These are phyloP conservation scores for Hylia prasina DNA, from an alignment of 2,113 vertebrate genomes.

Conservation along the genomic window DNA sequence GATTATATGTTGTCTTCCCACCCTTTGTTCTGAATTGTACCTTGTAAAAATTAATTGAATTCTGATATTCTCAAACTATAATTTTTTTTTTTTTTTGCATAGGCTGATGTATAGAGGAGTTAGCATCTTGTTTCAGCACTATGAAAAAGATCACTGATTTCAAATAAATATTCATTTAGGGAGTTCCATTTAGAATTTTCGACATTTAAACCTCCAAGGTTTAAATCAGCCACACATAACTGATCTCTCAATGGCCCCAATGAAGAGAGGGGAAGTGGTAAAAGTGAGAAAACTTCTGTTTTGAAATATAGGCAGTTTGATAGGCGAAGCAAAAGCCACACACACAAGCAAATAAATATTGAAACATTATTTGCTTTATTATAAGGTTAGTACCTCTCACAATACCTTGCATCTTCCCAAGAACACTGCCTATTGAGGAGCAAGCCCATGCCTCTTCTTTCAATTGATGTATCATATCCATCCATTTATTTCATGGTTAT, in stretches of 20 bases:
- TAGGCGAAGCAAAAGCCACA: not conserved
- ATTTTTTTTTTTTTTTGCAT: not conserved
- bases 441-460: not conserved
- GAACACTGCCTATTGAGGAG: not conserved
- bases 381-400: not conserved
- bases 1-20: not conserved
- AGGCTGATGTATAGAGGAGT: not conserved
- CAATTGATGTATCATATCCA: not conserved
- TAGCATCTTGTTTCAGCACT: not conserved
- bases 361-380: not conserved
- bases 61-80: not conserved
- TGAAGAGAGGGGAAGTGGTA: not conserved
- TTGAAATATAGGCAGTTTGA: not conserved
- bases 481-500: not conserved
- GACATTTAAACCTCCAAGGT: accelerated
- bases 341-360: not conserved
- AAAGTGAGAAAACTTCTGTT: not conserved
- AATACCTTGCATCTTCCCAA: not conserved
- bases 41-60: not conserved
- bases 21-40: not conserved
- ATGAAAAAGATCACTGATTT: not conserved
- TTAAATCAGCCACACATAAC: not conserved
- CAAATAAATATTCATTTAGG: not conserved
- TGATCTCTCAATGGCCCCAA: accelerated
- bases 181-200: not conserved